Base-by-base conservation (phyloP, 2,113 vertebrate species). In the Capricornis sumatraensis region DNA sequence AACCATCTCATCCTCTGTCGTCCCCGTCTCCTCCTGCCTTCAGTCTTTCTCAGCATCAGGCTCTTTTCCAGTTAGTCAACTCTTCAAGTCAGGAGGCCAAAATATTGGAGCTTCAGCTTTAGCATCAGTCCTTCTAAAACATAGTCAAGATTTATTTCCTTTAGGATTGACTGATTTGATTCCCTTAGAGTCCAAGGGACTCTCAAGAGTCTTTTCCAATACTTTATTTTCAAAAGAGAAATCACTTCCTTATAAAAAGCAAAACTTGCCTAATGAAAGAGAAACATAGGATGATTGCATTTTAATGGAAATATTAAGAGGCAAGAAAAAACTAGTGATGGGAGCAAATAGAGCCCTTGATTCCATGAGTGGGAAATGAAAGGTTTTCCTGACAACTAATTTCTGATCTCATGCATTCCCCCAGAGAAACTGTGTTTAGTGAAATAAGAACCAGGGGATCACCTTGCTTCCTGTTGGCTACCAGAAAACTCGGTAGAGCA, bases 251-350 rank as follows among this genome's bases (percentile, higher is more conserved):
- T 82, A 30, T 2, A 79, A n/a, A 58, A 25, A 95, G 57, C 17
- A 71, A 76, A 85, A 64, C 2, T 47, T 74, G 28, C 3, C 5
- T 33, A 17, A 67, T 5, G 14, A 90, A 84, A 95, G 33, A 52
- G 23, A 95, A 94, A 55, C 23, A 33, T 1, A 6, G 30, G 0
- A 0, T 40, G 27, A 60, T 3, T 50, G 1, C 12, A 27, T 21
- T 64, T 30, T 81, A 87, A 45, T 6, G 71, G 43, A 84, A 78
- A 89, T 93, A 33, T 7, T 50, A 74, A 67, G 13, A 71, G 6
- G 2, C 25, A n/a, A 12, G 40, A 36, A 36, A 4, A 91, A 28
- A 13, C 0, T 4, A 12, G 3, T n/a, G 67, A 47, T 25, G 30
- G 15, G 28, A 71, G 23, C 1, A 67, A 45, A 92, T 52, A n/a